Base-by-base conservation (phyloP, 2,797 vertebrate genomes). In the Peromyscus aztecus region DNA sequence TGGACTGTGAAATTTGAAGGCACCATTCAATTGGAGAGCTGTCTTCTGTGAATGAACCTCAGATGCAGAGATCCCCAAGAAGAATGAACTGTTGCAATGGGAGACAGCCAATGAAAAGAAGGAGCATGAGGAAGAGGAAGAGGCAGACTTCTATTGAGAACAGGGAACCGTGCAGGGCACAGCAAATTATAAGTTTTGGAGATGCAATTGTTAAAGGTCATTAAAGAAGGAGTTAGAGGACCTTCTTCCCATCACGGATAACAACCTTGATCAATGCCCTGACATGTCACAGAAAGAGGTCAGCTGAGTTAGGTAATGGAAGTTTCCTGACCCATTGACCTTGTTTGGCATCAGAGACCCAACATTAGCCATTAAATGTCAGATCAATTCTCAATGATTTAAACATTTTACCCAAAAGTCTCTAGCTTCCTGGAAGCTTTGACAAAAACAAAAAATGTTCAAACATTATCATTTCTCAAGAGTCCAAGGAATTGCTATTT, bases 321-420 rank as follows among this genome's bases (percentile, higher is more conserved):
- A 92, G 92, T 92, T 77, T 34, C 78, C 83, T 94, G 91, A 96
- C 92, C 95, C 65, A 23, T 13, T 97, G 92, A 95, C 97, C 94
- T 97, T 97, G 69, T 87, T 94, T 81, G 3, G 84, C 86, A 94
- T 93, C 90, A 97, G 69, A 92, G 69, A 96, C 82, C 91, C 97
- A 95, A 95, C 31, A 0, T 94, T 95, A 89, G 71, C 95, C 95
- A 95, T 97, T 97, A 97, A 97, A 96, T 95, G 96, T 97, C 96
- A 97, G 89, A 97, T 97, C 97, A 98, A 97, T 97, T 96, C 73
- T 93, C 97, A 97, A 91, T 94, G 95, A 96, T 95, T 97, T 91
- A 96, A 97, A 95, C 91, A 96, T 97, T 89, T 78, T 96, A 97
- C 94, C 89, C 97, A 88, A 94, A 97, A 97, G 71, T 92, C 94